Conservation (phyloP, 2,797 vertebrate genomes). For the Sphaeramia orbicularis region DNA sequence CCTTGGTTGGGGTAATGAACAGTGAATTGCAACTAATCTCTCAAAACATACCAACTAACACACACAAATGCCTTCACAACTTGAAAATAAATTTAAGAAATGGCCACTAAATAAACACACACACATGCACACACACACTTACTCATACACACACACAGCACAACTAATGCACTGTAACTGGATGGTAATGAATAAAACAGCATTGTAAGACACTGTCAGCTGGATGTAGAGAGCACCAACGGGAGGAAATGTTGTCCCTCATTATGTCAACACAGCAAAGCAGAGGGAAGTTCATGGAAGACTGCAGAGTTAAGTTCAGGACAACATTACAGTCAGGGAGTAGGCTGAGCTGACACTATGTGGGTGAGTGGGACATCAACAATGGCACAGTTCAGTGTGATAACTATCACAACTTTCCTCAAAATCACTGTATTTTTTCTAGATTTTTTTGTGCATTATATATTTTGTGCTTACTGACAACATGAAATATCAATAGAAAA, state of each 20-base stretch:
- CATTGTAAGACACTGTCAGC: conserved; percentile 27
- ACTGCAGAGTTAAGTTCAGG: conserved; percentile 32
- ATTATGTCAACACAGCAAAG: conserved; percentile 53
- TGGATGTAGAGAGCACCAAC: conserved; percentile 37
- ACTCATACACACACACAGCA: background rate
- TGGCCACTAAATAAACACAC: conserved; percentile 7
- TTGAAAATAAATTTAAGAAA: conserved; percentile 6
- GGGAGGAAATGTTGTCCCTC: conserved; percentile 48
- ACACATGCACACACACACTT: conserved; percentile 23
- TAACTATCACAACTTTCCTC: background rate
- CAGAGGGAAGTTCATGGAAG: conserved; percentile 21
- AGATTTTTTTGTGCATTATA: background rate
- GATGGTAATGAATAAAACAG: conserved; percentile 58
- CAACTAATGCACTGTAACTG: conserved; percentile 33
- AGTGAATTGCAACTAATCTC: conserved; percentile 50
- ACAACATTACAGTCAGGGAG: conserved; percentile 14
- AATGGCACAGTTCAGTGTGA: background rate
- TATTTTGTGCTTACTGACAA: background rate
- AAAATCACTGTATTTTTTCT: background rate
- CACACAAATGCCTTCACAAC: background rate
- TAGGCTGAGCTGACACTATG: background rate
- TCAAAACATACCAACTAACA: conserved; percentile 9
- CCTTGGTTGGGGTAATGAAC: background rate
- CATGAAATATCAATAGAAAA: background rate
- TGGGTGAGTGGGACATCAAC: conserved; percentile 25